Base-by-base conservation (phyloP, 2,113 vertebrate genomes). In the Rhipidura dahli region DNA sequence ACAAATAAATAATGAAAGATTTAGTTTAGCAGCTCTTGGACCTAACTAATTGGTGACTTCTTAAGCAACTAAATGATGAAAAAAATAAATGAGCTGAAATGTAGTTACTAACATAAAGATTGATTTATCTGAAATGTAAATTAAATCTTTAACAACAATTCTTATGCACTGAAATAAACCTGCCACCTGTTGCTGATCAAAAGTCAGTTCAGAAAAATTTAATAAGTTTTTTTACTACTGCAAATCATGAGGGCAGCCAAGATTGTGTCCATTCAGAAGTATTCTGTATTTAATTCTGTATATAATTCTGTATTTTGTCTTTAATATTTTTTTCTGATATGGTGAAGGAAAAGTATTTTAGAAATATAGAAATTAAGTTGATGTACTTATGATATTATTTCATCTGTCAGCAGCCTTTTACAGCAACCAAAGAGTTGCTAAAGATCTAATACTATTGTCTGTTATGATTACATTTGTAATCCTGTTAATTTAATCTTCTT, bases 401-500 rank as follows among this genome's bases (percentile, higher is more conserved):
- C 17, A 91, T 80, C 72, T 80, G 54, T 78, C 73, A 93, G 42
- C 49, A 91, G 45, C 28, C 45, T 65, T 77, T 53, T 49, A 56
- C 15, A 45, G 37, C 49, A 89, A 56, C 30, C 37, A 75, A 11
- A n/a, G 4, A 77, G 79, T 61, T 93, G 64, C 65, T 61, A 76
- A 78, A 86, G 65, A 93, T 93, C 82, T 91, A 93, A 90, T 56
- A 65, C 49, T 73, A 91, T 85, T 95, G 69, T 96, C 83, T 82
- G 26, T 57, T 82, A 87, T 28, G 80, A 96, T 93, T 93, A 93
- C 40, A 61, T 76, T 80, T 79, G 76, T 94, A 96, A 96, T 93
- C 92, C 64, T 50, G 39, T 92, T 97, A 83, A 94, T 91, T 94
- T 95, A 95, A 96, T 95, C 91, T 84, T 90, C 90, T 96, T 94